Base-by-base conservation (phyloP, 2,797 vertebrate species). In the Crenichthys baileyi region DNA sequence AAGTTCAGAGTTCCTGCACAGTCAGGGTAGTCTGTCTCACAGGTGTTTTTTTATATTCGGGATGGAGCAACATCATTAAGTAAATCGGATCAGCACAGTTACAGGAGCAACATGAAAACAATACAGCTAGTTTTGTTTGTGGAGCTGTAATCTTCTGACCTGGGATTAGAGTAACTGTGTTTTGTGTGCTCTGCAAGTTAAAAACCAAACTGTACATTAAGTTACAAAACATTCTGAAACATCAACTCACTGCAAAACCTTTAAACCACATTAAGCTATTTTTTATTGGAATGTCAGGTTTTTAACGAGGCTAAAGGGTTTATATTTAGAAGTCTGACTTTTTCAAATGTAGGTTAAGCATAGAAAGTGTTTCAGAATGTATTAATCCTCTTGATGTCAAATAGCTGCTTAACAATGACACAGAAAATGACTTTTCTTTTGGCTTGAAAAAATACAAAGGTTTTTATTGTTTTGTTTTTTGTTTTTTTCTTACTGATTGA, bases 241-340 rank as follows among this genome's bases (percentile, higher is more conserved):
- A 51, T 48, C 46, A 48, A 48, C 46, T 0, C 44, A 51, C 13
- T 50, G 31, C 71, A 50, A 79, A 65, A 36, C 15, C 15, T 63
- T 12, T 51, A 72, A 78, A 74, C 39, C 51, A 18, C 50, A 51
- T n/a, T 29, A n/a, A 68, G 31, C 50, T 16, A 78, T 68, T 51
- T 53, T 70, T 20, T 4, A 18, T 1, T 72, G 70, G 46, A 88
- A 79, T 78, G 55, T 79, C 51, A 20, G 65, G 53, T 75, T 77
- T 41, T 41, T 9, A 60, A 65, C 50, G 48, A 48, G 41, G 2
- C 60, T 68, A 0, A 82, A 76, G 46, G 7, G 16, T 81, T 41
- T 63, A 20, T 22, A 74, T 84, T 70, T 1, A 18, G 50, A 77
- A 7, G 18, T 44, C 18, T 60, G 16, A 81, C 65, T 63, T 74